These are phyloP conservation scores for Agrotis ipsilon DNA, from an alignment of 2,888 invertebrate genomes.

Conservation along the genomic window DNA sequence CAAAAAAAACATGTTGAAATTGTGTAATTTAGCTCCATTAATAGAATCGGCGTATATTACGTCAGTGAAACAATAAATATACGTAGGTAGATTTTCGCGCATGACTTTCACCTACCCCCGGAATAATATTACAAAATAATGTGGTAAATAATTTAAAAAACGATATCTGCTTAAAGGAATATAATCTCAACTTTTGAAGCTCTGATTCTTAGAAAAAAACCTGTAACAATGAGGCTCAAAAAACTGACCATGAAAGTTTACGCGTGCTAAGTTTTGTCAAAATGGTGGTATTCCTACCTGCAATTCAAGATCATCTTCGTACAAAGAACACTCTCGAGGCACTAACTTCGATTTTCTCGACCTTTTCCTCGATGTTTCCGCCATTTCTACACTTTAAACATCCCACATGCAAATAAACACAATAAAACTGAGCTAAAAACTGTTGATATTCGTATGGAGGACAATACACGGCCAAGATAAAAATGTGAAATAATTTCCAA, in stretches of 20 bases:
- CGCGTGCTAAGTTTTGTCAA: conserved; percentile 50
- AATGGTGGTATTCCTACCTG: conserved; percentile 64
- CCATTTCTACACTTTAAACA: conserved; percentile 48
- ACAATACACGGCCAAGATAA: conserved; percentile 23
- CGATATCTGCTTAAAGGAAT: not conserved
- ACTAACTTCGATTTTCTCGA: conserved; percentile 72
- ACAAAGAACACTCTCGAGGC: conserved; percentile 62
- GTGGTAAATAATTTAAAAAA: not conserved
- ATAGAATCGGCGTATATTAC: not conserved
- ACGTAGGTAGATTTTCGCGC: conserved; percentile 32
- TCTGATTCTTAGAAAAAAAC: not conserved
- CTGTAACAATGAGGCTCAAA: not conserved
- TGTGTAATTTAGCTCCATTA: not conserved
- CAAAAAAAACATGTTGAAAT: not conserved
- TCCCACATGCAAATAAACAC: not conserved
- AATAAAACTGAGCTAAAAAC: conserved; percentile 4
- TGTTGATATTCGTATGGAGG: conserved; percentile 33
- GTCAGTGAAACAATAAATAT: conserved; percentile 8
- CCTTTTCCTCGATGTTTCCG: conserved; percentile 59
- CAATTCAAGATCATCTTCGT: conserved; percentile 40
- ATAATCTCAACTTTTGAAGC: not conserved
- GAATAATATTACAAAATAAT: conserved; percentile 18
- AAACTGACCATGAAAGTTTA: conserved; percentile 13
- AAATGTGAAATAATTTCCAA: conserved; percentile 23
- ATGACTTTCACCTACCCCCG: conserved; percentile 46